These are phyloP conservation scores for Gila orcuttii DNA, from an alignment of 2,113 vertebrate species.

Conservation along the genomic window DNA sequence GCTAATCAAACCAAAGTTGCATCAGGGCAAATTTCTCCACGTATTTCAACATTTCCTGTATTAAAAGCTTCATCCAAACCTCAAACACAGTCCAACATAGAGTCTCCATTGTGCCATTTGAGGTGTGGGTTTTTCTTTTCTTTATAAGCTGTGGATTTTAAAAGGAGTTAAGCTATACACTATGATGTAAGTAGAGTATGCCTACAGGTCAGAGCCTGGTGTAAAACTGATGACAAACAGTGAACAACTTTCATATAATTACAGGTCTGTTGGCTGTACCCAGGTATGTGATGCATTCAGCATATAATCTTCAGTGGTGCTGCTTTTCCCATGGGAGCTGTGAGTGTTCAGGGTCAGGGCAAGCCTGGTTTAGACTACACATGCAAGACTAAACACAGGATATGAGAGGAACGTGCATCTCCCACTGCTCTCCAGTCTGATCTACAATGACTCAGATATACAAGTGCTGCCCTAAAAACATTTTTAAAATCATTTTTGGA, in stretches of 20 bases:
- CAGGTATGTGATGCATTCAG: conserved; percentile 20
- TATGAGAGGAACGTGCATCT: conserved; percentile 36
- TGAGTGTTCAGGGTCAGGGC: conserved; percentile 48
- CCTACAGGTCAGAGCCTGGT: not conserved
- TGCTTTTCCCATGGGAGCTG: conserved; percentile 27
- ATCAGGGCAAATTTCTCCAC: not conserved
- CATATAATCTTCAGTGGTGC: conserved; percentile 24
- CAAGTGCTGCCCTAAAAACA: not conserved
- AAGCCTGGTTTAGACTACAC: conserved; percentile 42
- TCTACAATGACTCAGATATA: not conserved
- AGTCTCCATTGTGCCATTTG: not conserved
- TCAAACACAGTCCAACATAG: not conserved
- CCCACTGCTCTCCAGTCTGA: not conserved
- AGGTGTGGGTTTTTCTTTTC: not conserved
- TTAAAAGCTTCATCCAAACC: conserved; percentile 7
- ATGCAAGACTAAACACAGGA: conserved; percentile 54
- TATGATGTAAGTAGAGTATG: not conserved
- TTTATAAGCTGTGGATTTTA: not conserved
- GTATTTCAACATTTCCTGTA: not conserved
- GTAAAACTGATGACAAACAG: not conserved
- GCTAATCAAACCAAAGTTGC: conserved; percentile 36
- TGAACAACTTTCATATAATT: conserved; percentile 15
- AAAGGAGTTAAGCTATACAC: not conserved
- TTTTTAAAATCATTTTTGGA: not conserved
- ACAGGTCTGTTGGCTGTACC: conserved; percentile 7